Percentiles rank a stretch among this genome's conserved stretches.
phyloP scores from a whole-genome alignment of 2,797 vertebrate species.

The Helarctos malayanus region DNA sequence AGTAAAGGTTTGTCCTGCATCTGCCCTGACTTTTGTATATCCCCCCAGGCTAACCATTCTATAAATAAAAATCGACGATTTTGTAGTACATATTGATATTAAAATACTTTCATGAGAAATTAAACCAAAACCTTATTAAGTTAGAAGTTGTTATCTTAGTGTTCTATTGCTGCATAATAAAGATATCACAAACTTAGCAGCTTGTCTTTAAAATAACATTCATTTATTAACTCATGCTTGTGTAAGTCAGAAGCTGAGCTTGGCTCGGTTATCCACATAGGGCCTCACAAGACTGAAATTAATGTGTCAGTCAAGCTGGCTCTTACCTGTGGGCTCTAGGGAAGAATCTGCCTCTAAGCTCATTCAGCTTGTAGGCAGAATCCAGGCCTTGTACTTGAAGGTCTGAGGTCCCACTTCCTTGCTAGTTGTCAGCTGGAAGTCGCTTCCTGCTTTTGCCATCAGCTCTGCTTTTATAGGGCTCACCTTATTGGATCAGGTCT shows the following conservation, averaged over 20 bases:
- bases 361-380: neutral
- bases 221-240: neutral
- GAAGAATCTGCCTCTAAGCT: neutral
- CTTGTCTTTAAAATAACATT: neutral
- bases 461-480: neutral
- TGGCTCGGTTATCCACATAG: neutral
- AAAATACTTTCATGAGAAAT: neutral
- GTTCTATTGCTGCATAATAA: neutral
- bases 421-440: neutral
- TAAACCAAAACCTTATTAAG: slow-evolving; percentile 2
- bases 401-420: neutral
- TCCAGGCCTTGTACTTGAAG: neutral
- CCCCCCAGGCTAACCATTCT: neutral
- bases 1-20: neutral
- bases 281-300: slow-evolving; percentile 27
- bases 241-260: neutral
- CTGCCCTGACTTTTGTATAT: neutral
- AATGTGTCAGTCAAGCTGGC: neutral
- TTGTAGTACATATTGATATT: neutral
- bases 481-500: neutral
- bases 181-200: neutral
- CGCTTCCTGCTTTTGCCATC: neutral
- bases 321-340: neutral
- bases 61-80: neutral
- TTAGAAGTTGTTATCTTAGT: neutral